Evolutionary conservation across 2,797 vertebrate genomes (phyloP).

Genomic region (Betta splendens): DNA sequence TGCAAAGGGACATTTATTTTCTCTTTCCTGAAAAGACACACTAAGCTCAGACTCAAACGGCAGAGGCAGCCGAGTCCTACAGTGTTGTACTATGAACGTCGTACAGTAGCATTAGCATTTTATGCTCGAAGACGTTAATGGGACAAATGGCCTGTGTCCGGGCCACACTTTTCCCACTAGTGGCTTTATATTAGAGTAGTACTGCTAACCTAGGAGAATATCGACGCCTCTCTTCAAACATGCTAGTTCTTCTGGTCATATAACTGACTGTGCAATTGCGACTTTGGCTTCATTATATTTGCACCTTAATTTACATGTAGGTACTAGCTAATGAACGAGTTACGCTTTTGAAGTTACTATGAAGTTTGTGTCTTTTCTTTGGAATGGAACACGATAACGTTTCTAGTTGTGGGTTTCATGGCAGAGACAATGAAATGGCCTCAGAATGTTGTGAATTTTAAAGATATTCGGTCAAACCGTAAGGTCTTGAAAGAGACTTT

Average conservation of each 20-base stretch:
- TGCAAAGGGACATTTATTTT: conserved; percentile 50
- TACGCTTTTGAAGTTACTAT: conserved; percentile 38
- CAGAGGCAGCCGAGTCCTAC: conserved; percentile 42
- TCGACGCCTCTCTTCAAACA: conserved; percentile 37
- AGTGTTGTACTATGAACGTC: conserved; percentile 69
- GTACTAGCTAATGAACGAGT: conserved; percentile 52
- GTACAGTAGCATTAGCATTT: conserved; percentile 71
- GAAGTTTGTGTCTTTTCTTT: conserved; percentile 7
- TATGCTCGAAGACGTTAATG: conserved; percentile 59
- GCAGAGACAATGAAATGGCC: conserved; percentile 47
- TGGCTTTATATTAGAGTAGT: conserved; percentile 56
- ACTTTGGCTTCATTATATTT: conserved; percentile 51
- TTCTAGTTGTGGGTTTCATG: conserved; percentile 41
- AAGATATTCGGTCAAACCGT: conserved; percentile 45
- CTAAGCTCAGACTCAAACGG: conserved; percentile 61
- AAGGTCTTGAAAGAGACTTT: conserved; percentile 27
- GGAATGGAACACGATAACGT: conserved; percentile 3
- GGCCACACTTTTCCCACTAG: conserved; percentile 52
- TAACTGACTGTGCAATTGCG: conserved; percentile 62
- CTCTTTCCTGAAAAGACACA: conserved; percentile 44
- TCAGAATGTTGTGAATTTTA: conserved; percentile 61
- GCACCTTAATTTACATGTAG: conserved; percentile 51
- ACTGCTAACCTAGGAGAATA: conserved; percentile 57
- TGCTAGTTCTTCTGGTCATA: conserved; percentile 50
- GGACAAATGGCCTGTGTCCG: conserved; percentile 53